Evolutionary conservation across 1,140 invertebrate genomes (phyloP), one percentile per base, ranked within the genome.

Genomic region (Cyclargus thomasi): DNA sequence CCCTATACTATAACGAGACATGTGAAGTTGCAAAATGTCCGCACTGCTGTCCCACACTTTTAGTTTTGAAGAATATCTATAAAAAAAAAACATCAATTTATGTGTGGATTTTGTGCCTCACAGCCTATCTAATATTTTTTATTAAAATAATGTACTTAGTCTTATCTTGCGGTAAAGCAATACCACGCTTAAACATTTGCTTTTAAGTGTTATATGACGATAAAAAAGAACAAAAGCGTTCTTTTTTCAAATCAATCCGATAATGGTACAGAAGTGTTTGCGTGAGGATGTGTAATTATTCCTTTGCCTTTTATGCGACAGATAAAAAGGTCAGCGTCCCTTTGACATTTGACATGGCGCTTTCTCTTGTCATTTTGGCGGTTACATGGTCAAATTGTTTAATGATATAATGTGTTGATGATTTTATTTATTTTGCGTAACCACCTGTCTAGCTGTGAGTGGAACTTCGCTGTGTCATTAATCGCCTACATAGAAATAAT

Each of bases 271-370:
- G 10, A 47, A 47, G 39, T 20, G 3, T 59, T 21, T 59, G 55
- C 5, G 6, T 2, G 20, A 59, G 53, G 53, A 55, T 55, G 53
- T 59, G 14, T 17, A 59, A 18, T 59, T 59, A 59, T 59, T 18
- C 55, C 55, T 59, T 55, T 55, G 53, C 53, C 53, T 55, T 59
- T 59, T 59, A 59, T 59, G 55, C 21, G 55, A 59, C 55, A 59
- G 55, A 8, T 21, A 59, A 59, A n/a, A 21, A 20, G 55, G 55
- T 59, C 55, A 59, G 55, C 55, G 55, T 59, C 55, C 55, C 55
- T 59, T 59, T 59, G 55, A 20, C 55, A 59, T 59, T 59, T 59
- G 18, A 59, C 55, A 59, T 59, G n/a, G n/a, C 55, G 18, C 55
- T 59, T 59, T 59, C 55, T 59, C 55, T 59, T 59, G 21, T 2